These are phyloP conservation scores for Microcaecilia unicolor DNA, from an alignment of 2,797 vertebrate genomes.

Conservation along the genomic window DNA sequence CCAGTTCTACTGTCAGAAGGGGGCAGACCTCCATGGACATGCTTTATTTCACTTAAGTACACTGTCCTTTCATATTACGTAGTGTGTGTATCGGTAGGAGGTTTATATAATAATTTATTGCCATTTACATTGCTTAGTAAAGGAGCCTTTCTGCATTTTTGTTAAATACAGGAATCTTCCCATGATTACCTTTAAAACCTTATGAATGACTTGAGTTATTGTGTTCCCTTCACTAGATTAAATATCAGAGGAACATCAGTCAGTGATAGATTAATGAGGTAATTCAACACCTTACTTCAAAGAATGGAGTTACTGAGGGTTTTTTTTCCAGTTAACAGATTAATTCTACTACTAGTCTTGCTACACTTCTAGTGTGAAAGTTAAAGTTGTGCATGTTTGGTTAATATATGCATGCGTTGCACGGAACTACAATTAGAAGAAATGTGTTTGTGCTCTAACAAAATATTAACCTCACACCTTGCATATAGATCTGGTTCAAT, in stretches of 20 bases:
- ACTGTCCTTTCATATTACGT: too few species aligned
- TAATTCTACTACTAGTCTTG: conserved; percentile 33
- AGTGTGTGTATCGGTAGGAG: too few species aligned
- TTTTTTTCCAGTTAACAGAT: conserved; percentile 43
- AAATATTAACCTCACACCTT: conserved; percentile 29
- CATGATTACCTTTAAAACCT: conserved; percentile 27
- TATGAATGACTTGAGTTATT: conserved; percentile 59
- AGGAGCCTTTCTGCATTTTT: too few species aligned
- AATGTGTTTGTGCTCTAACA: conserved; percentile 25
- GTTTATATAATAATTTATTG: too few species aligned
- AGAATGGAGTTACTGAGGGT: conserved; percentile 39
- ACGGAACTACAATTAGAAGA: conserved; percentile 28
- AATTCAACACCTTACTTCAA: conserved; percentile 55
- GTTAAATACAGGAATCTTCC: too few species aligned
- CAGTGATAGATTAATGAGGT: conserved; percentile 99
- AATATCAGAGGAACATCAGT: conserved; percentile 94
- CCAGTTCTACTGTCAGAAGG: too few species aligned
- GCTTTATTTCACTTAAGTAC: too few species aligned
- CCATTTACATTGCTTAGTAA: too few species aligned
- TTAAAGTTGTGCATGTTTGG: conserved; percentile 27
- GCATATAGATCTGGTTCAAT: too few species aligned
- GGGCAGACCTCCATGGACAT: too few species aligned
- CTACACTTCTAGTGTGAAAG: too few species aligned
- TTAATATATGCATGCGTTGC: conserved; percentile 51
- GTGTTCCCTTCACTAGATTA: conserved; percentile 79